A percentile compares a stretch with the other conserved stretches of the same genome.
phyloP scores from a whole-genome alignment of 2,888 invertebrate species.

The Idaea straminata region DNA sequence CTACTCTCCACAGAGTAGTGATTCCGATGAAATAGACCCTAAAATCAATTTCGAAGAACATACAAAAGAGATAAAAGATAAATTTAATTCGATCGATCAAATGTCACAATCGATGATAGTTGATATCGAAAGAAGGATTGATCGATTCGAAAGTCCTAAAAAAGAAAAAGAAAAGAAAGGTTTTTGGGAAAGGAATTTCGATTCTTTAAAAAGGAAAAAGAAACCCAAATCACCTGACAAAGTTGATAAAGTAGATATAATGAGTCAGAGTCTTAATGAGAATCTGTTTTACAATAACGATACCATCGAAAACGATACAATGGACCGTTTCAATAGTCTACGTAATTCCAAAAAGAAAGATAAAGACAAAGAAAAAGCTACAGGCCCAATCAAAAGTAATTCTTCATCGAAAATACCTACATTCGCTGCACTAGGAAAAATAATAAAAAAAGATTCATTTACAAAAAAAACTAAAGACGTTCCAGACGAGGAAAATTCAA shows the following conservation, averaged over 20 bases:
- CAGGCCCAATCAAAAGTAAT: slow-evolving; percentile 62
- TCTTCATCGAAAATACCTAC: slow-evolving; percentile 76
- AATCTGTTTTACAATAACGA: slow-evolving; percentile 73
- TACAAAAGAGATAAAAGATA: slow-evolving; percentile 65
- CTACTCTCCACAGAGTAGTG: slow-evolving; percentile 72
- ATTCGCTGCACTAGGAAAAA: slow-evolving; percentile 72
- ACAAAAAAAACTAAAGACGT: slow-evolving; percentile 57
- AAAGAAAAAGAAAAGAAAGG: slow-evolving; percentile 76
- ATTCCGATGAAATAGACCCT: slow-evolving; percentile 68
- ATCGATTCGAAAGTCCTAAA: slow-evolving; percentile 61
- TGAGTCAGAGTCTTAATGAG: slow-evolving; percentile 79
- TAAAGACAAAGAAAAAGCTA: slow-evolving; percentile 36
- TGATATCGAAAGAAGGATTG: slow-evolving; percentile 65
- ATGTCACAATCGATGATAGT: slow-evolving; percentile 79
- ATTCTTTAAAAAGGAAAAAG: slow-evolving; percentile 71
- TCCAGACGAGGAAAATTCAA: slow-evolving; percentile 47
- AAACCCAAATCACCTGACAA: slow-evolving; percentile 69
- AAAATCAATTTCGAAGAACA: slow-evolving; percentile 66
- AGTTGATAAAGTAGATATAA: slow-evolving; percentile 49
- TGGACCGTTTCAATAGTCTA: slow-evolving; percentile 73
- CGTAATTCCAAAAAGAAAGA: slow-evolving; percentile 70
- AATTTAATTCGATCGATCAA: slow-evolving; percentile 74
- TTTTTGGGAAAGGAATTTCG: slow-evolving; percentile 78
- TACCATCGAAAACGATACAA: slow-evolving; percentile 66
- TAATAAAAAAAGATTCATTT: slow-evolving; percentile 74